Conservation (phyloP, 2,113 vertebrate genomes). For the Colistium nudipinnis region DNA sequence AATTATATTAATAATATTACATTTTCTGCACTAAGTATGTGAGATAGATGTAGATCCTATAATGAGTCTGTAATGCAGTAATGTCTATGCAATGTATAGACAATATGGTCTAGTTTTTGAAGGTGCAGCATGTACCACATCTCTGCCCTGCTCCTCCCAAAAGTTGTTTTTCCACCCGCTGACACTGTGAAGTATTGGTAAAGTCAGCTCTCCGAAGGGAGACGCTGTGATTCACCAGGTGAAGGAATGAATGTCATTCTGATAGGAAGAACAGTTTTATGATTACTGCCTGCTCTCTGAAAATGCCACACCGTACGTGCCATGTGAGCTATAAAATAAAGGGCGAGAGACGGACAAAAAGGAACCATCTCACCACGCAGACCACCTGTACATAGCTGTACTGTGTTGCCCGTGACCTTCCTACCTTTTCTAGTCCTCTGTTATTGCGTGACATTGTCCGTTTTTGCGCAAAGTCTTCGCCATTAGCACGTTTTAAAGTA, state of each 20-base stretch:
- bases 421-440: no score
- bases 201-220: not conserved
- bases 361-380: no score
- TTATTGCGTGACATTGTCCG: no score
- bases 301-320: not conserved
- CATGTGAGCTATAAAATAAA: not conserved
- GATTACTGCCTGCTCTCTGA: not conserved
- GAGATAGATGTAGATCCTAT: not conserved
- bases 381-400: no score
- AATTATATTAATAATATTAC: no score
- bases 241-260: conserved; percentile 32
- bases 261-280: conserved; percentile 5
- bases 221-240: conserved; percentile 11
- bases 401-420: no score
- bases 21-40: no score
- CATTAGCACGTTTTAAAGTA: no score
- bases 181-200: not conserved
- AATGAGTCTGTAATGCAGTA: not conserved
- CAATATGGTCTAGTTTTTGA: not conserved
- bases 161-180: no score
- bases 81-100: conserved; percentile 1
- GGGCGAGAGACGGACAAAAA: not conserved
- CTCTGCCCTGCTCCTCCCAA: not conserved
- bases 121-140: not conserved
- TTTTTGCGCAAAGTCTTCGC: no score